A percentile compares a stretch with the other conserved stretches of the same genome.
These are phyloP conservation scores for Cynocephalus volans DNA, from an alignment of 2,113 vertebrate genomes.

Conservation along the genomic window DNA sequence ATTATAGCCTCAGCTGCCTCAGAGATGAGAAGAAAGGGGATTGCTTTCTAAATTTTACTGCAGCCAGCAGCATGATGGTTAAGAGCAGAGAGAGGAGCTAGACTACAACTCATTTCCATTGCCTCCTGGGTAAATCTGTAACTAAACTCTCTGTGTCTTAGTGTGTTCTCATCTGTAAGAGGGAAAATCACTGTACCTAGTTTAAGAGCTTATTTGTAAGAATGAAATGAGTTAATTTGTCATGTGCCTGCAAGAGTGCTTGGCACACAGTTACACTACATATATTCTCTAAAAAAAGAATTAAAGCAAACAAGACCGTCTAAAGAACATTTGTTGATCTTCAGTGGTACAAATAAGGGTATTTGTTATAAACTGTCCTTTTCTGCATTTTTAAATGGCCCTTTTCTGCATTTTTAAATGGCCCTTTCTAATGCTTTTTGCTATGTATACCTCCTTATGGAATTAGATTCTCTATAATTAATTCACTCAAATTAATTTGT, in stretches of 20 bases:
- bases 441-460: neutral
- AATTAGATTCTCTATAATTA: slow-evolving; percentile 14
- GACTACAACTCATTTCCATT: neutral
- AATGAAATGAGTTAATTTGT: neutral
- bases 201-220: neutral
- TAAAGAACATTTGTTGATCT: neutral
- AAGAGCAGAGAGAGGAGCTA: neutral
- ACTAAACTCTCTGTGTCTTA: neutral
- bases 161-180: neutral
- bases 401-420: neutral
- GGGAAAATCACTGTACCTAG: neutral
- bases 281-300: neutral
- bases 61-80: neutral
- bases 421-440: neutral
- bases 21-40: neutral
- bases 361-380: neutral
- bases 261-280: neutral
- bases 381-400: neutral
- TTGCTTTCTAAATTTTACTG: neutral
- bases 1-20: neutral
- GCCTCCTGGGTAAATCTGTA: neutral
- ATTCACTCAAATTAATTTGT: slow-evolving; percentile 25
- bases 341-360: neutral
- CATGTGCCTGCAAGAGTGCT: neutral
- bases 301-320: neutral